These are phyloP conservation scores for Bufotes viridis DNA, from an alignment of 2,797 vertebrate species.

Conservation along the genomic window DNA sequence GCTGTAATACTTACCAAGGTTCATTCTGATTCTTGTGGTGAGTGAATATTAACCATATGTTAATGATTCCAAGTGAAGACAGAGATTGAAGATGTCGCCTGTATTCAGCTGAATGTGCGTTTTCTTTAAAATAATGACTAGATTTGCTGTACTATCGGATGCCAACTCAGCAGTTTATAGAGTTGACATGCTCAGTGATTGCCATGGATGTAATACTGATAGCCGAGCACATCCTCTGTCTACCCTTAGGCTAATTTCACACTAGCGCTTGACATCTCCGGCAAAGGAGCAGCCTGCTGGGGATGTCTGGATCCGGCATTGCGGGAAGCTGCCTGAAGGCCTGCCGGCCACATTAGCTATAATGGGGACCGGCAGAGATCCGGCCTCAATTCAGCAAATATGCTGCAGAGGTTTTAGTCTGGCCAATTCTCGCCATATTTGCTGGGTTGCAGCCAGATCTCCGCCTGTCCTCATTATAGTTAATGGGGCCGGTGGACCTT, in stretches of 20 bases:
- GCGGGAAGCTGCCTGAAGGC: too few relatives aligned
- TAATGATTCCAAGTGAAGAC: not conserved
- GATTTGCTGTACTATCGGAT: not conserved
- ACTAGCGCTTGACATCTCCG: too few relatives aligned
- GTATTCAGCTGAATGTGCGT: not conserved
- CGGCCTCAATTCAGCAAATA: too few relatives aligned
- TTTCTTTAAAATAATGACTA: not conserved
- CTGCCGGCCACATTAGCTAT: too few relatives aligned
- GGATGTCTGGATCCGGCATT: too few relatives aligned
- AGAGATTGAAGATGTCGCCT: not conserved
- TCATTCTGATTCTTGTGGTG: constrained; percentile 12
- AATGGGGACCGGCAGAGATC: too few relatives aligned
- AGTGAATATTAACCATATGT: not conserved
- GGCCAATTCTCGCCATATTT: too few relatives aligned
- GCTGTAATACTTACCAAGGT: not conserved
- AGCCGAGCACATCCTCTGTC: not conserved
- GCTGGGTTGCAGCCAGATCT: too few relatives aligned
- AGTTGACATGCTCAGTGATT: not conserved
- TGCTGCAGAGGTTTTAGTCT: too few relatives aligned
- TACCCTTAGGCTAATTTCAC: not conserved
- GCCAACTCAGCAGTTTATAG: not conserved
- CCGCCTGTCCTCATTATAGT: too few relatives aligned
- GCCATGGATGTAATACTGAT: not conserved
- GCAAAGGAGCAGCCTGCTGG: too few relatives aligned
- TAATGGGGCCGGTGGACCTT: too few relatives aligned